A percentile compares a stretch with the other conserved stretches of the same genome.
These are phyloP conservation scores for Alcis repandata DNA, from an alignment of 2,888 invertebrate genomes.

Conservation along the genomic window DNA sequence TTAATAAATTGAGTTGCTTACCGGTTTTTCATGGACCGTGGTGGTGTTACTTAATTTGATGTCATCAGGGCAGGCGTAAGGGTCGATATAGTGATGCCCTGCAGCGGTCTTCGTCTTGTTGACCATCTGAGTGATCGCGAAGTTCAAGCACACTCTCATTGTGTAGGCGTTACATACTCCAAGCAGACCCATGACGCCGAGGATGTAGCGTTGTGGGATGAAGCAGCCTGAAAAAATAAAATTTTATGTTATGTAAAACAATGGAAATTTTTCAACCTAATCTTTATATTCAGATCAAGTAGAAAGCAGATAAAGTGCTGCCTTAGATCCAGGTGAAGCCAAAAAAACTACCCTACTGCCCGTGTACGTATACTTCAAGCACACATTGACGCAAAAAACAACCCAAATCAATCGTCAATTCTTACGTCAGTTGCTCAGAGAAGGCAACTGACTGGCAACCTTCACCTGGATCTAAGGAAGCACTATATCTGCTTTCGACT, in stretches of 20 bases:
- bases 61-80: constrained; percentile 70
- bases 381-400: no score
- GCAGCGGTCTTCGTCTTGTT: constrained; percentile 54
- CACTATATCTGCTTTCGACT: no score
- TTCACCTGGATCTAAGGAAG: no score
- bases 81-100: constrained; percentile 53
- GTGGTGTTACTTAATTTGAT: constrained; percentile 50
- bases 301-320: no score
- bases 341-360: no score
- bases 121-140: constrained; percentile 91
- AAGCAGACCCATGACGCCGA: constrained; percentile 90
- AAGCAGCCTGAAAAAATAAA: constrained; percentile 79
- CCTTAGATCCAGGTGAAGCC: no score
- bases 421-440: no score
- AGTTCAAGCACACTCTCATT: constrained; percentile 90
- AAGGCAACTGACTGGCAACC: no score
- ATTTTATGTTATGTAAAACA: not conserved
- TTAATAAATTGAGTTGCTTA: no score
- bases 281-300: not conserved
- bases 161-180: constrained; percentile 91
- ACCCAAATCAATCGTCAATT: no score
- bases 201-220: constrained; percentile 89
- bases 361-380: no score
- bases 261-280: not conserved
- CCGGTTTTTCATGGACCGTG: constrained; percentile 57